phyloP scores from a whole-genome alignment of 2,888 invertebrate species.

The Lasioglossum villosulum region DNA sequence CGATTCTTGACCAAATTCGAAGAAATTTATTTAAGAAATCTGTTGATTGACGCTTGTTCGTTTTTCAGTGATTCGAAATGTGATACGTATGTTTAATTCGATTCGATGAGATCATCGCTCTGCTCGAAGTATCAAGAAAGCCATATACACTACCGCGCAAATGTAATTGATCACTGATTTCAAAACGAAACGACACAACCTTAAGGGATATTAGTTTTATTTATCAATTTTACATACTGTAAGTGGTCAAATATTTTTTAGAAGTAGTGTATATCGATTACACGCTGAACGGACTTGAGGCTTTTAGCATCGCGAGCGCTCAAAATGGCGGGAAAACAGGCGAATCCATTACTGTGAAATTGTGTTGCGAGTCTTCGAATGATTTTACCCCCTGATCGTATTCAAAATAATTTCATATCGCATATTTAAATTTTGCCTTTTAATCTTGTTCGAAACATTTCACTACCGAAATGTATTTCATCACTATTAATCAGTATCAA shows the following conservation, averaged over 20 bases:
- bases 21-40: not conserved
- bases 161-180: not conserved
- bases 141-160: constrained; percentile 6
- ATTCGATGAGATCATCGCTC: not conserved
- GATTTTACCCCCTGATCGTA: not conserved
- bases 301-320: not conserved
- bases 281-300: not conserved
- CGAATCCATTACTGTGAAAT: not conserved
- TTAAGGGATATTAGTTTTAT: not conserved
- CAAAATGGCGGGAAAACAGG: not conserved
- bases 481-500: not conserved
- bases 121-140: not conserved
- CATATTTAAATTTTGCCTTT: not conserved
- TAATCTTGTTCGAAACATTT: not conserved
- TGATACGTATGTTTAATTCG: not conserved
- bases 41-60: not conserved
- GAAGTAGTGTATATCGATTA: not conserved
- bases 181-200: not conserved
- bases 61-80: not conserved
- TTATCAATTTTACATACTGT: not conserved
- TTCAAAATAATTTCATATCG: not conserved
- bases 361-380: not conserved
- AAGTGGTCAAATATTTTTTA: not conserved
- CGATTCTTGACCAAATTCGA: not conserved
- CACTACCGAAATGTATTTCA: not conserved